Conservation (phyloP, 1,140 invertebrate species). For the Zaprionus lachaisei region DNA sequence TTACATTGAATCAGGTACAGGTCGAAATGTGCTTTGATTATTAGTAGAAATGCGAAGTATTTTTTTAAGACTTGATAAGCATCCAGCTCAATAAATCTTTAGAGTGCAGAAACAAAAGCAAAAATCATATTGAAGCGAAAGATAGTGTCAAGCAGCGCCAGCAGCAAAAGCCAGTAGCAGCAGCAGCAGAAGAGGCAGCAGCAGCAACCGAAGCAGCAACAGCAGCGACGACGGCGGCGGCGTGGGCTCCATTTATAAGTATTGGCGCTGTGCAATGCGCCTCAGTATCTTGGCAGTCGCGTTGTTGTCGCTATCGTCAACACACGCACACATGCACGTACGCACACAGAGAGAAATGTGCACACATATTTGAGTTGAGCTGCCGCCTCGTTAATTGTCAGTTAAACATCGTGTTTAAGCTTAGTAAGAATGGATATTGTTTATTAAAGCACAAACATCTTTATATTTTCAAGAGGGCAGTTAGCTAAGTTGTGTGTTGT, state of each 20-base stretch:
- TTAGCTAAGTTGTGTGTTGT: not conserved
- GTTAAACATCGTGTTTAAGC: constrained; percentile 48
- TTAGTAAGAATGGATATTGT: constrained; percentile 40
- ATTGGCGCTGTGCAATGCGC: constrained; percentile 39
- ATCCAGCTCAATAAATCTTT: constrained; percentile 33
- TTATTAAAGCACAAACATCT: constrained; percentile 38
- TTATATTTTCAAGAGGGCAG: constrained; percentile 26
- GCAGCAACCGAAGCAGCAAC: constrained; percentile 21
- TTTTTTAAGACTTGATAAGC: constrained; percentile 19
- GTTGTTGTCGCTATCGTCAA: constrained; percentile 43
- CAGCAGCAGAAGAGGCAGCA: not conserved
- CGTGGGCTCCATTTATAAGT: constrained; percentile 56
- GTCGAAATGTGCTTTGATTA: not conserved
- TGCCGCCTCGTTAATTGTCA: constrained; percentile 45
- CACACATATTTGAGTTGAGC: constrained; percentile 22
- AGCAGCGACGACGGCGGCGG: constrained; percentile 1
- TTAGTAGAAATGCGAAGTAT: constrained; percentile 36
- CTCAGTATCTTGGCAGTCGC: constrained; percentile 68
- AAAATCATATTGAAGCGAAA: constrained; percentile 29
- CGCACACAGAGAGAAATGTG: constrained; percentile 4
- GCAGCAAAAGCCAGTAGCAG: constrained; percentile 4
- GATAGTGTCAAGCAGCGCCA: not conserved
- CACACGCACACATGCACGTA: not conserved
- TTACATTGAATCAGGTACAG: not conserved
- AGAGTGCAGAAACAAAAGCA: constrained; percentile 54